These are phyloP conservation scores for Alosa alosa DNA, from an alignment of 2,113 vertebrate species.

Conservation along the genomic window DNA sequence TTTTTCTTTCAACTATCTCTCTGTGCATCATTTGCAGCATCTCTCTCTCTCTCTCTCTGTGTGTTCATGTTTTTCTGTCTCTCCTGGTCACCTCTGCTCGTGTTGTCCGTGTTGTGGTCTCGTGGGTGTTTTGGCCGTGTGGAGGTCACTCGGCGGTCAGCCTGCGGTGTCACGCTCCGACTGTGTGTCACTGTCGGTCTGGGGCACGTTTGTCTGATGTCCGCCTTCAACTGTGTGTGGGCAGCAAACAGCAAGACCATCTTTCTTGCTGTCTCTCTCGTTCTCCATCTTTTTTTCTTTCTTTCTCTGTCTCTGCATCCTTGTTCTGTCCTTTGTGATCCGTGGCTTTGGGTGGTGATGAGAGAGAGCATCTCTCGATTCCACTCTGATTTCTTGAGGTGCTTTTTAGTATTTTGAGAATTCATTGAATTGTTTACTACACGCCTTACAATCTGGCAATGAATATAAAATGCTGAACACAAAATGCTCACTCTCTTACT, in stretches of 20 bases:
- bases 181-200: constrained; percentile 11
- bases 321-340: neutral
- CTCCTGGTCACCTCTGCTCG: neutral
- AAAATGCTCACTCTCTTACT: neutral
- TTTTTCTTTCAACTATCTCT: too few relatives aligned
- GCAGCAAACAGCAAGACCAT: neutral
- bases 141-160: neutral
- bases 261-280: neutral
- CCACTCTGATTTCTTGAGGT: neutral
- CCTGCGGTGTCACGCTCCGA: neutral
- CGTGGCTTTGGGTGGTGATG: neutral
- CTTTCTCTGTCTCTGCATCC: neutral
- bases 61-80: neutral
- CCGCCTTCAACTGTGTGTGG: neutral
- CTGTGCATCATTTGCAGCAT: neutral
- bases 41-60: neutral
- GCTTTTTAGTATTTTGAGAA: neutral
- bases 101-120: neutral
- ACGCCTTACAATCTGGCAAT: too few relatives aligned
- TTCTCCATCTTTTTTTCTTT: neutral
- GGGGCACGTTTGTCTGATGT: neutral
- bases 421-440: too few relatives aligned
- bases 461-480: neutral
- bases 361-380: neutral
- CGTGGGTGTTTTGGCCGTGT: neutral